Percentiles rank a stretch among this genome's conserved stretches.
phyloP scores from a whole-genome alignment of 2,888 invertebrate species.

The Boloria euphrosyne region DNA sequence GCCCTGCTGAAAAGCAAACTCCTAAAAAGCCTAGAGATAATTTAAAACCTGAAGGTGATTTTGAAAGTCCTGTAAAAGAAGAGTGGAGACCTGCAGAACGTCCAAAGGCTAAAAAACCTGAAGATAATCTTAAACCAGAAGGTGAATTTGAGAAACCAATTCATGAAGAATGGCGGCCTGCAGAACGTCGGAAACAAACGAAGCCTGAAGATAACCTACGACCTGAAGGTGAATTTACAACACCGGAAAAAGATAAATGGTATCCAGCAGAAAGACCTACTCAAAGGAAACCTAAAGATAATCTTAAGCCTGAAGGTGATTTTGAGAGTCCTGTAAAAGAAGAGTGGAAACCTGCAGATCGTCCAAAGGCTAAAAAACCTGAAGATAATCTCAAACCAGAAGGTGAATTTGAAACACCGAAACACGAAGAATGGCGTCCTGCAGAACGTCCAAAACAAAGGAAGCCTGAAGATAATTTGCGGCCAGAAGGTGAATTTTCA shows the following conservation, averaged over 20 bases:
- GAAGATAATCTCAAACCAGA: conserved; percentile 82
- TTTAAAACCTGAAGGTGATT: conserved; percentile 81
- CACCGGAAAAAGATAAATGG: conserved; percentile 66
- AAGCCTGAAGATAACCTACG: conserved; percentile 78
- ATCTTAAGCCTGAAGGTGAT: too few species aligned
- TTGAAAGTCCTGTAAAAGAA: conserved; percentile 72
- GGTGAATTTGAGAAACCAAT: conserved; percentile 71
- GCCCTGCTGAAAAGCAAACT: conserved; percentile 62
- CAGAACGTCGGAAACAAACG: conserved; percentile 59
- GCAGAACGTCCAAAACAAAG: conserved; percentile 76
- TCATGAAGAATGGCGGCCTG: conserved; percentile 60
- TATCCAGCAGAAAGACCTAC: conserved; percentile 57
- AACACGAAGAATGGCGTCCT: conserved; percentile 57
- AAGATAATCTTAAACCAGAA: conserved; percentile 80
- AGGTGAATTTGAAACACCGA: conserved; percentile 75
- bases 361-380: conserved; percentile 65
- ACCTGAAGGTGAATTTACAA: conserved; percentile 78
- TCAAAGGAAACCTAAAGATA: conserved; percentile 63
- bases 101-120: conserved; percentile 62
- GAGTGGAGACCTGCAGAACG: conserved; percentile 67
- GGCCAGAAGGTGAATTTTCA: conserved; percentile 55
- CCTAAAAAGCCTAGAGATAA: conserved; percentile 76
- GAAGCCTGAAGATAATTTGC: conserved; percentile 72
- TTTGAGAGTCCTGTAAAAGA: too few species aligned
- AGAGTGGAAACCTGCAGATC: too few species aligned